These are phyloP conservation scores for Podocnemis expansa DNA, from an alignment of 2,113 vertebrate genomes.

Conservation along the genomic window DNA sequence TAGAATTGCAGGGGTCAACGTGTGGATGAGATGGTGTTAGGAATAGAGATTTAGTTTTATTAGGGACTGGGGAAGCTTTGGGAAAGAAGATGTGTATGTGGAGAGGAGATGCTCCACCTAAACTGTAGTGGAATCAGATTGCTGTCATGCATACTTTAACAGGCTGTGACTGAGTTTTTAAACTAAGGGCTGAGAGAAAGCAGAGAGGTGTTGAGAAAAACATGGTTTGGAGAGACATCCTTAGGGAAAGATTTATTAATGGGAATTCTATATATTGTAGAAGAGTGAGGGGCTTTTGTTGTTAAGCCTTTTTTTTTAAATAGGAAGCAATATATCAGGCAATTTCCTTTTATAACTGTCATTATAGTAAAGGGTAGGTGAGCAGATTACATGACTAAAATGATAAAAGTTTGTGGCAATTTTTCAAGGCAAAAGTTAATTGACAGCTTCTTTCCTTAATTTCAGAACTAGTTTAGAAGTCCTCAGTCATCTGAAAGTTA, in stretches of 20 bases:
- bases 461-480: not conserved
- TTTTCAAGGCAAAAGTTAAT: not conserved
- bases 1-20: too few relatives aligned
- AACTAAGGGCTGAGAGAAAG: too few relatives aligned
- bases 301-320: not conserved
- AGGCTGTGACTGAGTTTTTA: too few relatives aligned
- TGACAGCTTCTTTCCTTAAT: not conserved
- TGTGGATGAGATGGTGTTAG: too few relatives aligned
- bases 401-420: not conserved
- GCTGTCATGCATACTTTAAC: too few relatives aligned
- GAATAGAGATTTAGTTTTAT: too few relatives aligned
- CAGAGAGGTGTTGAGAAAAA: too few relatives aligned
- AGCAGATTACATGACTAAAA: not conserved
- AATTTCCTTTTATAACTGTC: not conserved
- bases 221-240: too few relatives aligned
- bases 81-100: not conserved
- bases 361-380: not conserved
- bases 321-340: not conserved
- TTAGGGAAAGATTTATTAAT: too few relatives aligned
- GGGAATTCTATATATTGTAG: too few relatives aligned
- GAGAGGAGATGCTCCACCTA: not conserved
- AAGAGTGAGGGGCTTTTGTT: not conserved
- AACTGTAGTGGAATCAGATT: too few relatives aligned
- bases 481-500: not conserved
- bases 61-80: not conserved